phyloP scores from a whole-genome alignment of 1,140 invertebrate species.

The Lepidotrigona ventralis region DNA sequence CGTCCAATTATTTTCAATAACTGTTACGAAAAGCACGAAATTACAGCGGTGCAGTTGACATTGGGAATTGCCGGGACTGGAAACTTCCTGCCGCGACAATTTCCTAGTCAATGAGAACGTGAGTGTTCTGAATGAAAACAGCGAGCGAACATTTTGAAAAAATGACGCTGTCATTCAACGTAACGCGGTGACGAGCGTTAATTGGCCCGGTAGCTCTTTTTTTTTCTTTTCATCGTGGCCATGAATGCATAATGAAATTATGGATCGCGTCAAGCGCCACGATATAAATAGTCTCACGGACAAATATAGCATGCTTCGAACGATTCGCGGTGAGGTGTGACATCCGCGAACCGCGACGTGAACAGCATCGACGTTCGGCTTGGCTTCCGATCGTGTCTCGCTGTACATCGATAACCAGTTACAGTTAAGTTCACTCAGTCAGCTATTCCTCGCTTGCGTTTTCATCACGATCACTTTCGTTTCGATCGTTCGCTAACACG shows the following conservation, averaged over 20 bases:
- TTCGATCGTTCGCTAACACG: background rate
- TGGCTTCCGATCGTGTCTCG: conserved; percentile 23
- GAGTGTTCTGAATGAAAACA: too few species aligned
- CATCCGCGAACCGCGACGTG: conserved; percentile 46
- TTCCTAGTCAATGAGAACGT: background rate
- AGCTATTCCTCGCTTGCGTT: conserved; percentile 21
- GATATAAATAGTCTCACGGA: conserved; percentile 47
- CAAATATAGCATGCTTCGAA: conserved; percentile 31
- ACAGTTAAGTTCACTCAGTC: conserved; percentile 21
- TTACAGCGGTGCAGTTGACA: background rate
- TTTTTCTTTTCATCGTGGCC: background rate
- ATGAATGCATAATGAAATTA: conserved; percentile 22
- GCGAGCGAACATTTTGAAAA: background rate
- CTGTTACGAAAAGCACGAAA: background rate
- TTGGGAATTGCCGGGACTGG: background rate
- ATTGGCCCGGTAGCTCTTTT: background rate
- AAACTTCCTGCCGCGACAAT: background rate
- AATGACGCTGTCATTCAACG: background rate
- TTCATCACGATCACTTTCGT: conserved; percentile 35
- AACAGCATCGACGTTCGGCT: conserved; percentile 23
- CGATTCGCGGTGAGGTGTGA: conserved; percentile 38
- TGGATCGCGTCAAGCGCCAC: conserved; percentile 22
- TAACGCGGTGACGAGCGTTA: background rate
- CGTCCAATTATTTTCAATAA: background rate
- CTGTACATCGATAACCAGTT: background rate